These are phyloP conservation scores for Sceliomorpha sp. DNA, from an alignment of 2,888 invertebrate genomes.

Conservation along the genomic window DNA sequence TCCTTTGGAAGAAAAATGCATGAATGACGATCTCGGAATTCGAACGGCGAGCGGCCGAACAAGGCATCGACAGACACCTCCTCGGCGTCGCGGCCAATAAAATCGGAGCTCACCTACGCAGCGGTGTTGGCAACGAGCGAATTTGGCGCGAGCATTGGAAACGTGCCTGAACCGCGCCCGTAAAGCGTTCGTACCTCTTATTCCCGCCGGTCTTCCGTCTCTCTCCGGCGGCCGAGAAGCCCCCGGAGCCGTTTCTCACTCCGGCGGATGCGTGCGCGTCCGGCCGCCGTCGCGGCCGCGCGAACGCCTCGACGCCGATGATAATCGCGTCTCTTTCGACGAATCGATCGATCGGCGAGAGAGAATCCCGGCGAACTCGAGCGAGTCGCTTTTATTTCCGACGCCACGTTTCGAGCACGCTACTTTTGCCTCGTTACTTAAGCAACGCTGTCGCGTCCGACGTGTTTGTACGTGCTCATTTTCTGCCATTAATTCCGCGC, in stretches of 20 bases:
- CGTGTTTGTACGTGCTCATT: constrained; percentile 44
- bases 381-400: constrained; percentile 32
- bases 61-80: no score
- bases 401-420: constrained; percentile 41
- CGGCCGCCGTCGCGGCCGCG: background rate
- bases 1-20: no score
- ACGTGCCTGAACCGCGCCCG: constrained; percentile 2
- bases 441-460: constrained; percentile 44
- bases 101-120: no score
- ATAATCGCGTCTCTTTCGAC: constrained; percentile 41
- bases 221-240: background rate
- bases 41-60: no score
- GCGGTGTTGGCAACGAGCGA: no score
- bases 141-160: constrained; percentile 9
- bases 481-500: constrained; percentile 32
- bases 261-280: background rate
- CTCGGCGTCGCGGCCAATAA: no score
- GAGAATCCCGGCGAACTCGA: constrained; percentile 43
- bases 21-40: no score
- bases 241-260: no score
- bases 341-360: constrained; percentile 50
- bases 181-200: constrained; percentile 7
- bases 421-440: constrained; percentile 51
- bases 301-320: background rate
- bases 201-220: background rate